These are phyloP conservation scores for Seira musarum DNA, from an alignment of 2,888 invertebrate species.

Conservation along the genomic window DNA sequence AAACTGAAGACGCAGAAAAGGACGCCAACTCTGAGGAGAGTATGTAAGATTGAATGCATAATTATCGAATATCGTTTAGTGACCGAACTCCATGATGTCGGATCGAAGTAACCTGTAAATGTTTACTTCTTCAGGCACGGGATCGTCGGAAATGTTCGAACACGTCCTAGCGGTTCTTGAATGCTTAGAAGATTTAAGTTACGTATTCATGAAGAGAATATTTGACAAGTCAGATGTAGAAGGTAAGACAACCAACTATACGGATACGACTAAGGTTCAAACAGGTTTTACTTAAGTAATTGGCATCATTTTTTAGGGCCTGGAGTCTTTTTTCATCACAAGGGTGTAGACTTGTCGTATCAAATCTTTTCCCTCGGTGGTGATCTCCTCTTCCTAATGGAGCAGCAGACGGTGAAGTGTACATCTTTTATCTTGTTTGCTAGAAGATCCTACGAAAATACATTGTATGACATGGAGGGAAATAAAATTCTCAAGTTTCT, in stretches of 20 bases:
- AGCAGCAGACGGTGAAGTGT: constrained; percentile 27
- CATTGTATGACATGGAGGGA: constrained; percentile 31
- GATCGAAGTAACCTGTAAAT: too few relatives aligned
- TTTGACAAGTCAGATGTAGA: constrained; percentile 38
- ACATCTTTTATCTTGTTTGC: constrained; percentile 29
- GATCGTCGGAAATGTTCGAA: constrained; percentile 7
- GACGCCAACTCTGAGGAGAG: background rate
- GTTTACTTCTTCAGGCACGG: too few relatives aligned
- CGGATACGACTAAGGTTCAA: background rate
- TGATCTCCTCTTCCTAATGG: constrained; percentile 33
- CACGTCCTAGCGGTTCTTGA: constrained; percentile 29
- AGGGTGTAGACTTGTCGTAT: constrained; percentile 26
- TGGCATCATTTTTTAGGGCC: background rate
- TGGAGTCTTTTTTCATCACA: constrained; percentile 16
- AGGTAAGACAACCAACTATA: background rate
- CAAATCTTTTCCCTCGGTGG: constrained; percentile 36
- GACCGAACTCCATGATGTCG: too few relatives aligned
- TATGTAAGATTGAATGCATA: background rate
- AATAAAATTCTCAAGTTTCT: constrained; percentile 36
- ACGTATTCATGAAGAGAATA: constrained; percentile 42
- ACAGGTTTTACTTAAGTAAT: background rate
- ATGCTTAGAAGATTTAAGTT: background rate
- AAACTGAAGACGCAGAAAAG: background rate
- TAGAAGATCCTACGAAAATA: constrained; percentile 33
- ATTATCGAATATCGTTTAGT: too few relatives aligned